Base-by-base conservation (phyloP, 2,888 invertebrate genomes). In the Macrophya annulata region DNA sequence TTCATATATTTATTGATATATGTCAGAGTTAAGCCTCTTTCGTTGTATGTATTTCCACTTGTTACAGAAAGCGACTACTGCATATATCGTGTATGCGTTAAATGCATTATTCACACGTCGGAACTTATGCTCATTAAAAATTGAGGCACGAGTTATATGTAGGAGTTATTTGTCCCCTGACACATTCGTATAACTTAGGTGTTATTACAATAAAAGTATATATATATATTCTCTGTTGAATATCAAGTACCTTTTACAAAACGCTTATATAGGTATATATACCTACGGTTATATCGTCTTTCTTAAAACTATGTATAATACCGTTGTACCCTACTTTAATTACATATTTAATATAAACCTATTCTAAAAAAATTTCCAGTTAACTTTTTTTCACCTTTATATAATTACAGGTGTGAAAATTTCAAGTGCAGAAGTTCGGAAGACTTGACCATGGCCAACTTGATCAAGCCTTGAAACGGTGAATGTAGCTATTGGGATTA, bases 311-410 rank as follows among this genome's bases (percentile, higher is more conserved):
- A n/a, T n/a, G n/a, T n/a, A n/a, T n/a, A n/a, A 77, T 37, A 55
- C 77, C 77, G 77, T 77, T 77, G 55, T 55, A 77, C 77, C 77
- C 77, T 77, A 77, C 77, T 77, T 77, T n/a, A 77, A 77, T 77
- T 55, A 77, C 55, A 72, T 31, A 72, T 31, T 12, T 12, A 31
- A n/a, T 15, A 37, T n/a, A 37, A 37, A 12, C 21, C 21, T 55
- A 43, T 37, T 31, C 25, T 17, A 15, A 3, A 40, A 72, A 43
- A 72, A 45, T 72, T 31, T 43, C 43, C 12, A 71, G 8, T 6
- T 6, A 40, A 40, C 31, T 12, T 31, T 71, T 71, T 71, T 40
- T 6, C 17, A 40, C 12, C 8, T 71, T 71, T n/a, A 62, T 21
- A 62, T 62, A n/a, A n/a, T n/a, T n/a, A n/a, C n/a, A n/a, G n/a